Percentiles rank a stretch among this genome's conserved stretches.
Conservation (phyloP, 30 jellyfish, hydroid and myxozoan genomes). For the Hydractinia echinata region DNA sequence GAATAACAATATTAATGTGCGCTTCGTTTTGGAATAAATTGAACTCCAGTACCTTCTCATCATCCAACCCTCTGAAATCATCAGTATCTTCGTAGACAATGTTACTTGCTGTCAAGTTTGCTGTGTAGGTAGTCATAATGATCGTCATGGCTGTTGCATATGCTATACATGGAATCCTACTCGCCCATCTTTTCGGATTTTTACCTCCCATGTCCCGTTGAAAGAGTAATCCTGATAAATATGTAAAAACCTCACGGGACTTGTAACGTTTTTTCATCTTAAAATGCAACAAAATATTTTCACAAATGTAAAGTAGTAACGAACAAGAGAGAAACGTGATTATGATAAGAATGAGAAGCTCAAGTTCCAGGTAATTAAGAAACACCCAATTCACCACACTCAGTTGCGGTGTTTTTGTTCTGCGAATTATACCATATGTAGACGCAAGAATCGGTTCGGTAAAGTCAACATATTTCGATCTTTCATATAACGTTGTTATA, state of each 20-base stretch:
- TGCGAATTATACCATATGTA: conserved; percentile 8
- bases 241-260: not conserved
- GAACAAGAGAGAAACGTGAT: not conserved
- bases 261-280: not conserved
- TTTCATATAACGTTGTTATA: not conserved
- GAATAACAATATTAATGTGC: too few species aligned
- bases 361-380: not conserved
- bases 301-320: not conserved
- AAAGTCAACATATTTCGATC: conserved; percentile 2
- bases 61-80: conserved; percentile 19
- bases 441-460: conserved; percentile 21
- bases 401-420: not conserved
- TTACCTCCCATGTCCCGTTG: conserved; percentile 24
- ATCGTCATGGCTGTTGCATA: conserved; percentile 20
- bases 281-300: not conserved
- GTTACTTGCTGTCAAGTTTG: conserved; percentile 11
- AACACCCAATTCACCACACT: conserved; percentile 2
- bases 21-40: too few species aligned
- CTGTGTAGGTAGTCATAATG: conserved; percentile 11
- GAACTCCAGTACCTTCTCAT: not conserved
- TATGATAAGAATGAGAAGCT: not conserved
- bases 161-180: conserved; percentile 6
- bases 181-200: not conserved
- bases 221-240: conserved; percentile 23
- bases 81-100: not conserved